Conservation (phyloP, 2,113 vertebrate genomes). For the Fulmarus glacialis region DNA sequence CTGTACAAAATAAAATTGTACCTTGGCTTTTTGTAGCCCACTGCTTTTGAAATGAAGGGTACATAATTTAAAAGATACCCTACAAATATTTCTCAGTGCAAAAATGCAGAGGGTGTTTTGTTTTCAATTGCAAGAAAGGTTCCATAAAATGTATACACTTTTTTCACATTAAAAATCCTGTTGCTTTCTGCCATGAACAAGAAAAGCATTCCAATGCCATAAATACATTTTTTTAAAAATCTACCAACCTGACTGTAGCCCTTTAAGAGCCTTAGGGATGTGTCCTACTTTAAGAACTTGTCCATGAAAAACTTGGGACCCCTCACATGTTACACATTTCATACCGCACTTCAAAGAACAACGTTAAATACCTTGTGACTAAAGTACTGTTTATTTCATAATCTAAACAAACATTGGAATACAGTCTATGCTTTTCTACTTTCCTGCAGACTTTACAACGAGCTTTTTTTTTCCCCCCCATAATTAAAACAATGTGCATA, state of each 20-base stretch:
- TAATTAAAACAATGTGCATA: conserved; percentile 68
- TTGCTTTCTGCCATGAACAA: neutral
- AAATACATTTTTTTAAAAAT: neutral
- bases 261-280: conserved; percentile 15
- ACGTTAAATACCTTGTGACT: conserved; percentile 59
- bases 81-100: conserved; percentile 31
- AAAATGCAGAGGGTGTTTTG: conserved; percentile 30
- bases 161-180: conserved; percentile 30
- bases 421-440: conserved; percentile 69
- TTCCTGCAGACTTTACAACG: conserved; percentile 67
- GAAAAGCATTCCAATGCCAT: neutral
- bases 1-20: neutral
- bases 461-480: neutral
- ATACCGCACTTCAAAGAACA: conserved; percentile 60
- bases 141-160: neutral
- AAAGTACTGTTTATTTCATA: conserved; percentile 70
- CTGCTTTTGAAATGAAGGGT: conserved; percentile 3
- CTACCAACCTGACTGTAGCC: neutral
- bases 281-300: neutral
- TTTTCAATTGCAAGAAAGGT: neutral
- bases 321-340: conserved; percentile 25
- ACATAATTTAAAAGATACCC: neutral
- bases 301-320: conserved; percentile 43
- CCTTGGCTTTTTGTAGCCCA: neutral
- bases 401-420: conserved; percentile 72